A percentile compares a stretch with the other conserved stretches of the same genome.
Conservation (phyloP, 2,113 vertebrate species). For the Alligator sinensis region DNA sequence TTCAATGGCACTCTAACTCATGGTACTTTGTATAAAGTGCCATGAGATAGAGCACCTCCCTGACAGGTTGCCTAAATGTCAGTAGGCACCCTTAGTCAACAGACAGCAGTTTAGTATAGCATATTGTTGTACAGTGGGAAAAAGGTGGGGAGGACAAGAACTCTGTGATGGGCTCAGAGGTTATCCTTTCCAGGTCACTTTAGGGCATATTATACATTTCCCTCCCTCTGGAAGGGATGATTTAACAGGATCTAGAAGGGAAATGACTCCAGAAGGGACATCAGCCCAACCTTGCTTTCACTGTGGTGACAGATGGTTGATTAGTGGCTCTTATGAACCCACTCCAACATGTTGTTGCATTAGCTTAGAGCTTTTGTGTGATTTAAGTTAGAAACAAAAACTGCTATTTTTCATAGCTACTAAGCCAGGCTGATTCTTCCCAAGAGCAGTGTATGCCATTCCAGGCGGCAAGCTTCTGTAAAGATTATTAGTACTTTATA, state of each 20-base stretch:
- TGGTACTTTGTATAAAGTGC: no score
- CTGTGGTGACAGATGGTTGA: neutral
- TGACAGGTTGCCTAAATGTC: no score
- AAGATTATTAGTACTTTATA: neutral
- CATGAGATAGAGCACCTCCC: no score
- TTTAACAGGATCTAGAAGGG: neutral
- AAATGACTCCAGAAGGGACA: neutral
- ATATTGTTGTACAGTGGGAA: neutral
- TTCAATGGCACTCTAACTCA: no score
- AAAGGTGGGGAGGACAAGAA: neutral
- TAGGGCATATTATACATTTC: neutral
- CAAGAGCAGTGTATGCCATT: slow-evolving; percentile 16
- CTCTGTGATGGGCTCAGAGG: neutral
- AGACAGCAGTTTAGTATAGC: neutral
- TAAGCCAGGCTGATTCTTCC: slow-evolving; percentile 1
- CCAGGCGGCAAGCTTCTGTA: slow-evolving; percentile 64
- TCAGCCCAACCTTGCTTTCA: neutral
- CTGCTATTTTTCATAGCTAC: neutral
- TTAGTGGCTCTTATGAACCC: neutral
- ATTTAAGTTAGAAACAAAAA: slow-evolving; percentile 41
- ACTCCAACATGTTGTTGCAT: neutral
- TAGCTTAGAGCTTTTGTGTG: neutral
- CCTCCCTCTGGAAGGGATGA: neutral
- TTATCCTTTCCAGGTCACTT: neutral
- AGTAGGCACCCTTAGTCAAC: neutral